A percentile compares a stretch with the other conserved stretches of the same genome.
Evolutionary conservation across 2,888 invertebrate genomes (phyloP).

Genomic region (Zaprionus obscuricornis): DNA sequence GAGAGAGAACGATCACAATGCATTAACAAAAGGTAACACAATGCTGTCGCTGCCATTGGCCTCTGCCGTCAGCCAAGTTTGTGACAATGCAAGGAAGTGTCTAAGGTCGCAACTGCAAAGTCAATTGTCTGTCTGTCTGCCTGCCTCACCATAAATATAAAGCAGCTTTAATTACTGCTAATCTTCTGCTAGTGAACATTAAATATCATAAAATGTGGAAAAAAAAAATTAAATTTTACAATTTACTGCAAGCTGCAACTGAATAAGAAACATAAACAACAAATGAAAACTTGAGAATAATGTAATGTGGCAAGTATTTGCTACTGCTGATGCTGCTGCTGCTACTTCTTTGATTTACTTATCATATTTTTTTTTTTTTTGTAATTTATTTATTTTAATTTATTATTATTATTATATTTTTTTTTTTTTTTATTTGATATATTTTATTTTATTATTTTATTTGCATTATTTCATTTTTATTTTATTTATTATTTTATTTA

Average conservation of each 20-base stretch:
- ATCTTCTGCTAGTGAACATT: slow-evolving; percentile 42
- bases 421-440: too few species aligned
- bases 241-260: slow-evolving; percentile 61
- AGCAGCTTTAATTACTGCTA: slow-evolving; percentile 43
- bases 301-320: too few species aligned
- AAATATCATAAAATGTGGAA: slow-evolving; percentile 42
- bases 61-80: slow-evolving; percentile 18
- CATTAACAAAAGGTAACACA: slow-evolving; percentile 36
- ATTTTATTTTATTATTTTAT: too few species aligned
- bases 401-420: too few species aligned
- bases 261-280: too few species aligned
- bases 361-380: too few species aligned
- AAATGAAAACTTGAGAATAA: too few species aligned
- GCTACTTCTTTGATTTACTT: too few species aligned
- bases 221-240: slow-evolving; percentile 12
- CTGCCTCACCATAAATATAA: slow-evolving; percentile 32
- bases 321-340: too few species aligned
- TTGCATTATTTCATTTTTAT: too few species aligned
- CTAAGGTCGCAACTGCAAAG: slow-evolving; percentile 55
- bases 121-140: slow-evolving; percentile 41
- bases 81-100: slow-evolving; percentile 70
- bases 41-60: slow-evolving; percentile 57
- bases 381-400: too few species aligned
- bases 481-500: too few species aligned
- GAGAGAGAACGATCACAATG: slow-evolving; percentile 7